A percentile compares a stretch with the other conserved stretches of the same genome.
Evolutionary conservation across 2,888 invertebrate species (phyloP).

Genomic region (Trisateles emortualis): DNA sequence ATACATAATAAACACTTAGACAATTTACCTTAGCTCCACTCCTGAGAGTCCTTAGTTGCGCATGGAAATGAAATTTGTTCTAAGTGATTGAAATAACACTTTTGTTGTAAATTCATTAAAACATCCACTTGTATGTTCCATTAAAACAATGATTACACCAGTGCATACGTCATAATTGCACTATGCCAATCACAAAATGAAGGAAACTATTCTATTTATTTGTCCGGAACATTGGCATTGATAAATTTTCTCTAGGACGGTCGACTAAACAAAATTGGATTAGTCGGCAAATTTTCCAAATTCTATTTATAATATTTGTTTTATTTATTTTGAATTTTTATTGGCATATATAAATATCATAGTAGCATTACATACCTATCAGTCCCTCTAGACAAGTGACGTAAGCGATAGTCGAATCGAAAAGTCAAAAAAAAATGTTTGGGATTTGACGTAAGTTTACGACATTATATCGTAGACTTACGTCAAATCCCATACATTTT

Average conservation of each 20-base stretch:
- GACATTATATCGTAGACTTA: too few species aligned
- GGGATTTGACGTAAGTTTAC: too few species aligned
- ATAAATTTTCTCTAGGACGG: neutral
- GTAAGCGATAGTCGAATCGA: too few species aligned
- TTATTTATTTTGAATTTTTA: neutral
- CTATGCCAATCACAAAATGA: conserved; percentile 12
- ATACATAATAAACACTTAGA: conserved; percentile 63
- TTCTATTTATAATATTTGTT: neutral
- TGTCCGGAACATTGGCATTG: neutral
- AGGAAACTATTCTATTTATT: conserved; percentile 1
- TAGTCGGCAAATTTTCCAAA: neutral
- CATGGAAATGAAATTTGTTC: conserved; percentile 47
- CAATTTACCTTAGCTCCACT: conserved; percentile 49
- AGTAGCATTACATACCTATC: too few species aligned
- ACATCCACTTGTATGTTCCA: conserved; percentile 38
- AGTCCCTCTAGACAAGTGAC: too few species aligned
- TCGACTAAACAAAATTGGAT: neutral
- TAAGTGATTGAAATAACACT: conserved; percentile 21
- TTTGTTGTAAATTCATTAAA: conserved; percentile 44
- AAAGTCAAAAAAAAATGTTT: too few species aligned
- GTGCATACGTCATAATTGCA: conserved; percentile 18
- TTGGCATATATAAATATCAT: neutral
- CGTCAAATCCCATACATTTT: too few species aligned
- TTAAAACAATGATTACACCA: conserved; percentile 15
- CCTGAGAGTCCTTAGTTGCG: conserved; percentile 57